Percentiles rank a stretch among this genome's conserved stretches.
Conservation (phyloP, 2,797 vertebrate genomes). For the Nasua narica region DNA sequence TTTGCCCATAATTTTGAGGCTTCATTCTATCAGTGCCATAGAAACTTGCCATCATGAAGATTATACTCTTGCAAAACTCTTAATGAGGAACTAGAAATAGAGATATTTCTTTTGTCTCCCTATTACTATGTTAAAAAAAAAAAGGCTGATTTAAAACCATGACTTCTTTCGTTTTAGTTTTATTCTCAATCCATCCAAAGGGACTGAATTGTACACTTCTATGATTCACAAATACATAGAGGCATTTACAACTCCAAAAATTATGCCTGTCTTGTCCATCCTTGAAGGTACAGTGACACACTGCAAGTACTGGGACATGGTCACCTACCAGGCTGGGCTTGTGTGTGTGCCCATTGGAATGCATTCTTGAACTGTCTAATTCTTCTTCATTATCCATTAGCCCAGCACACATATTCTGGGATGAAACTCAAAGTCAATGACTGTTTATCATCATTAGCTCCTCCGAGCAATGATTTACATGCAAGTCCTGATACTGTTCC, state of each 20-base stretch:
- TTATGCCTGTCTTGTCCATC: background rate
- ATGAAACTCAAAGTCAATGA: slow-evolving; percentile 67
- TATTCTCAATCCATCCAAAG: background rate
- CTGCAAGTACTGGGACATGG: background rate
- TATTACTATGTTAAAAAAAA: background rate
- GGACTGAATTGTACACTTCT: background rate
- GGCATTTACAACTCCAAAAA: slow-evolving; percentile 1
- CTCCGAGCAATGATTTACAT: slow-evolving; percentile 33
- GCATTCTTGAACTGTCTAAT: slow-evolving; percentile 15
- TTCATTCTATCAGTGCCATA: background rate
- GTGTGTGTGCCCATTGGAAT: background rate
- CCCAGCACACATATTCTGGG: slow-evolving; percentile 58
- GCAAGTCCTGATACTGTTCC: background rate
- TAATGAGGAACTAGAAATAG: background rate
- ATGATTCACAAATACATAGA: background rate
- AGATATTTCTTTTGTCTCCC: background rate
- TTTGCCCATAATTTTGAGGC: background rate
- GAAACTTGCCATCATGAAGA: background rate
- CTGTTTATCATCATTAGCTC: slow-evolving; percentile 64
- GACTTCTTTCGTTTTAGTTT: slow-evolving; percentile 14
- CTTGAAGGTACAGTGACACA: slow-evolving; percentile 5
- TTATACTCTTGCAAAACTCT: background rate
- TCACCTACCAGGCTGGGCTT: background rate
- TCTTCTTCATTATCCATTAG: slow-evolving; percentile 47
- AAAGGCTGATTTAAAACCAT: background rate